Conservation (phyloP, 35 echinoderm and acorn worm genomes). For the Nesometra sesokonis region DNA sequence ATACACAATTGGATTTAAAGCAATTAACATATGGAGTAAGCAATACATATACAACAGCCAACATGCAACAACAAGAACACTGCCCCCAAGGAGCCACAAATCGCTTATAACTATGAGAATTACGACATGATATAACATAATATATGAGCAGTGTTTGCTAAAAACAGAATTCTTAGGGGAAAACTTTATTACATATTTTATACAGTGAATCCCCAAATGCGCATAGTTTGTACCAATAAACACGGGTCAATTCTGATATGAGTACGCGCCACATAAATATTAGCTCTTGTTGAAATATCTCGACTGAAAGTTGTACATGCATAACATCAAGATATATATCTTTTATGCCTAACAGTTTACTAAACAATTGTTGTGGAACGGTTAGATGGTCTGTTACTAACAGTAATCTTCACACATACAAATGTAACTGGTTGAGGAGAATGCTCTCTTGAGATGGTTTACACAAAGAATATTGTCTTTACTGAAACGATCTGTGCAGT, state of each 20-base stretch:
- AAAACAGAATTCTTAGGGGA: neutral
- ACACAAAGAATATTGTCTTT: too few species aligned
- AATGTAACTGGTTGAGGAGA: too few species aligned
- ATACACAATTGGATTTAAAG: neutral
- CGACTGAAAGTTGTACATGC: neutral
- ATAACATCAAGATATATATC: too few species aligned
- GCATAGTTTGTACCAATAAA: neutral
- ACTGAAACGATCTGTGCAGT: too few species aligned
- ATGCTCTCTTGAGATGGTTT: too few species aligned
- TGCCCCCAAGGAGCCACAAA: neutral
- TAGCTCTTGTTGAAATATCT: neutral
- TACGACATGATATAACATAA: neutral
- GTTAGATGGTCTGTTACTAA: too few species aligned
- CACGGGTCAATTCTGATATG: neutral
- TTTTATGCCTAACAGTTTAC: too few species aligned
- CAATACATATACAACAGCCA: neutral
- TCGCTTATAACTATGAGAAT: neutral
- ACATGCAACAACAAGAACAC: neutral
- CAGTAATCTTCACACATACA: too few species aligned
- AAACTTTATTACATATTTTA: neutral
- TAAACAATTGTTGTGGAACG: too few species aligned
- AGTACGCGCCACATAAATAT: neutral
- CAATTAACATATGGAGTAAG: neutral
- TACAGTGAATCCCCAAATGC: neutral
- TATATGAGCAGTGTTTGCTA: neutral